Conservation (phyloP, 2,113 vertebrate species). For the Hirundichthys speculiger region DNA sequence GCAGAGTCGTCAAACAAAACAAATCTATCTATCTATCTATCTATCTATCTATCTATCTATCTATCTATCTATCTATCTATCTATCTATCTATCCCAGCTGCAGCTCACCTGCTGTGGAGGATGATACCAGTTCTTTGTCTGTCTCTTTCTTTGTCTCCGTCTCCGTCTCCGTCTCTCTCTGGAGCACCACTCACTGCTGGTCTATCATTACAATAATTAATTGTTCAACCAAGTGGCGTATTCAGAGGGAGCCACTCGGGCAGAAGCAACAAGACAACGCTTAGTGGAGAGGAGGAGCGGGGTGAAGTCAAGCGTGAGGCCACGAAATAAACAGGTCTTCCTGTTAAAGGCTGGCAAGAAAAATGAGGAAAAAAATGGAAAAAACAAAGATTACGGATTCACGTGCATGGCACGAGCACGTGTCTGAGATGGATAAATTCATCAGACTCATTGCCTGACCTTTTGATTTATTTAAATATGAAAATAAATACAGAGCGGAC, state of each 20-base stretch:
- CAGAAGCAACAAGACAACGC: constrained; percentile 75
- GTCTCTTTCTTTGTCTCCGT: constrained; percentile 41
- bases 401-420: not conserved
- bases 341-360: constrained; percentile 61
- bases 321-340: constrained; percentile 68
- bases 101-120: constrained; percentile 38
- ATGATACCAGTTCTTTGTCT: constrained; percentile 42
- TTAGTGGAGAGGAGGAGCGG: constrained; percentile 60
- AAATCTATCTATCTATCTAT: not conserved
- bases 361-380: not conserved
- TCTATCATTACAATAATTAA: constrained; percentile 82
- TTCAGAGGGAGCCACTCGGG: constrained; percentile 75
- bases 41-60: constrained; percentile 4
- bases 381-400: constrained; percentile 13
- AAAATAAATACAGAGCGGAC: not conserved
- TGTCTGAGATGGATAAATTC: constrained; percentile 32
- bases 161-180: constrained; percentile 44
- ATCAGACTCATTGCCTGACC: constrained; percentile 44
- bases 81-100: constrained; percentile 11
- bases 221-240: constrained; percentile 79
- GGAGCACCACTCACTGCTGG: constrained; percentile 69
- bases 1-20: too few species aligned
- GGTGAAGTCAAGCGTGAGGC: constrained; percentile 66
- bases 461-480: constrained; percentile 27
- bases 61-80: constrained; percentile 23